Evolutionary conservation across 1,140 invertebrate species (phyloP).

Genomic region (Contarinia nasturtii): DNA sequence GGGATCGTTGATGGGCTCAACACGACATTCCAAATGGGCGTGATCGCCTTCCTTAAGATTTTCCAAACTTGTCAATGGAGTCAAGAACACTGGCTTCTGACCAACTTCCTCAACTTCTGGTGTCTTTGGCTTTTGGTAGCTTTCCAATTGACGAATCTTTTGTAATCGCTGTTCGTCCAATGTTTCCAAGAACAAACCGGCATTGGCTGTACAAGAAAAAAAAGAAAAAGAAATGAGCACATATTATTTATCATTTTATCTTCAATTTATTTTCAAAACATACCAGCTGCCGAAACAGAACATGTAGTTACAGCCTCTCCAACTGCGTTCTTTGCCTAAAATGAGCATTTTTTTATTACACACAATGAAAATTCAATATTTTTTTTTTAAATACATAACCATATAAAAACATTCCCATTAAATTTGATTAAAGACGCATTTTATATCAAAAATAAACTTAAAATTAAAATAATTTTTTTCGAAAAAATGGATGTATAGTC

Average conservation of each 20-base stretch:
- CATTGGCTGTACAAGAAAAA: conserved; percentile 55
- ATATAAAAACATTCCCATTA: neutral
- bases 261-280: conserved; percentile 11
- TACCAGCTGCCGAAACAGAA: conserved; percentile 64
- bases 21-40: conserved; percentile 84
- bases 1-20: conserved; percentile 90
- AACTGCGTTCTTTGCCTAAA: conserved; percentile 74
- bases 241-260: neutral
- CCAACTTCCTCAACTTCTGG: conserved; percentile 55
- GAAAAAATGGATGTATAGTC: too few species aligned
- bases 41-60: conserved; percentile 78
- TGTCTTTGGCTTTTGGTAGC: conserved; percentile 50
- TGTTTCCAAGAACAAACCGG: conserved; percentile 67
- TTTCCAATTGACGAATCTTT: conserved; percentile 78
- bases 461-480: too few species aligned
- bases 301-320: conserved; percentile 86
- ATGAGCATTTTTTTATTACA: too few species aligned
- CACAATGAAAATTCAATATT: too few species aligned
- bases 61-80: conserved; percentile 66
- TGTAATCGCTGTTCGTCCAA: conserved; percentile 71
- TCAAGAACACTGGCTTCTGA: conserved; percentile 72
- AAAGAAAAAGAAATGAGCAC: conserved; percentile 4
- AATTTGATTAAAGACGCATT: too few species aligned
- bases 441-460: too few species aligned
- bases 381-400: conserved; percentile 62